A percentile compares a stretch with the other conserved stretches of the same genome.
These are phyloP conservation scores for Saimiri boliviensis DNA, from an alignment of 2,113 vertebrate genomes.

Conservation along the genomic window DNA sequence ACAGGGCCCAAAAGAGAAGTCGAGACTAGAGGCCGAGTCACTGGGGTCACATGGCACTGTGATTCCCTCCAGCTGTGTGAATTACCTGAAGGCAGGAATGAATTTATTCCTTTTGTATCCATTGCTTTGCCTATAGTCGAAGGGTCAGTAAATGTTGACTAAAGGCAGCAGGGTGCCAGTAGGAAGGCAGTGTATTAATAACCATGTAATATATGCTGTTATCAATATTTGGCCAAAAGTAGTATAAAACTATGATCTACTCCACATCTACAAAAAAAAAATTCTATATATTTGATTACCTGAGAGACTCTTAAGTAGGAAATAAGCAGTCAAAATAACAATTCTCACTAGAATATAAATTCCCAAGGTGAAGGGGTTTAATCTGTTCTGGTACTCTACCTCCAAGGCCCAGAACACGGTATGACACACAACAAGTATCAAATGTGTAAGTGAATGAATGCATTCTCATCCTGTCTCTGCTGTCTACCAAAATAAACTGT, in stretches of 20 bases:
- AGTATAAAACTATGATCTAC: not conserved
- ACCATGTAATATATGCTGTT: fast-evolving
- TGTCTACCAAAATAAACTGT: not conserved
- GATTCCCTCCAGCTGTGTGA: fast-evolving
- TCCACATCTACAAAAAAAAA: not conserved
- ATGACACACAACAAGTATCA: not conserved
- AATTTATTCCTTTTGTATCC: not conserved
- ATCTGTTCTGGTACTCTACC: fast-evolving
- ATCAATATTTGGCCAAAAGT: fast-evolving
- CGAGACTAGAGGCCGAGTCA: not conserved
- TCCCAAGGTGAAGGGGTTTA: fast-evolving
- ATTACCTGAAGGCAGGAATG: not conserved
- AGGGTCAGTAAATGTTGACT: fast-evolving
- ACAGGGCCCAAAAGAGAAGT: not conserved
- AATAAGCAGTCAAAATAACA: not conserved
- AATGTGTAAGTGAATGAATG: fast-evolving
- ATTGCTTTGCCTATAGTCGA: not conserved
- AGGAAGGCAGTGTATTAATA: fast-evolving
- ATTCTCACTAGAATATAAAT: not conserved
- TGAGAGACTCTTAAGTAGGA: fast-evolving
- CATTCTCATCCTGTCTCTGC: not conserved
- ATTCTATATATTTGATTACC: fast-evolving
- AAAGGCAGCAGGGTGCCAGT: fast-evolving
- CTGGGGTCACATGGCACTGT: fast-evolving
- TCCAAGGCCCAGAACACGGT: not conserved